Conservation (phyloP, 2,113 vertebrate species). For the Azemiops feae region DNA sequence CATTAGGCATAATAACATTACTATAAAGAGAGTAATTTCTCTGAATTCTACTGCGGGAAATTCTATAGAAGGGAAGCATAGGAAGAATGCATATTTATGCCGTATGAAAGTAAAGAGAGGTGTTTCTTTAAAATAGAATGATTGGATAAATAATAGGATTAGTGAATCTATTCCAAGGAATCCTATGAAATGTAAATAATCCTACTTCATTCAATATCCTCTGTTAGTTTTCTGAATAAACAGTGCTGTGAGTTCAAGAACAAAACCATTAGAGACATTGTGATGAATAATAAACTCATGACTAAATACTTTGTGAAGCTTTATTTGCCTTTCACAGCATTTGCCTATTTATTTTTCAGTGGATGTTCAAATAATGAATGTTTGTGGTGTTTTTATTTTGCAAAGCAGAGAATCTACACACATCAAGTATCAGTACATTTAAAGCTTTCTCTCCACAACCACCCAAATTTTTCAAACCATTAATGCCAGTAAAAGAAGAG, state of each 20-base stretch:
- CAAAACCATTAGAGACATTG: neutral
- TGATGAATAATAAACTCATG: neutral
- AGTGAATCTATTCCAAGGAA: neutral
- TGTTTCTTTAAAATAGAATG: neutral
- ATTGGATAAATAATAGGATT: neutral
- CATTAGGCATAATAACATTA: neutral
- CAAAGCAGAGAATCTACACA: constrained; percentile 80
- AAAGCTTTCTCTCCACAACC: constrained; percentile 93
- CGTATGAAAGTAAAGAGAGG: neutral
- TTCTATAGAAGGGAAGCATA: neutral
- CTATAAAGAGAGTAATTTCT: neutral
- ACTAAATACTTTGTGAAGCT: neutral
- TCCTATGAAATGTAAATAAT: neutral
- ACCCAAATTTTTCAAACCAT: constrained; percentile 93
- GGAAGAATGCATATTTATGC: neutral
- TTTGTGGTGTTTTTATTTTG: constrained; percentile 42
- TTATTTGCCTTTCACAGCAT: neutral
- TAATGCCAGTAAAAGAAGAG: constrained; percentile 94
- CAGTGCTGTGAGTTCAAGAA: neutral
- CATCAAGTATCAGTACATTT: constrained; percentile 86
- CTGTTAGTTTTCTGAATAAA: neutral
- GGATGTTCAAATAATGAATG: neutral
- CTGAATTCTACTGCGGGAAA: neutral
- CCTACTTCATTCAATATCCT: neutral
- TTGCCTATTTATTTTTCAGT: neutral